Evolutionary conservation across 2,113 vertebrate genomes (phyloP), one percentile per base, ranked within the genome.

Genomic region (Actinemys pallida): DNA sequence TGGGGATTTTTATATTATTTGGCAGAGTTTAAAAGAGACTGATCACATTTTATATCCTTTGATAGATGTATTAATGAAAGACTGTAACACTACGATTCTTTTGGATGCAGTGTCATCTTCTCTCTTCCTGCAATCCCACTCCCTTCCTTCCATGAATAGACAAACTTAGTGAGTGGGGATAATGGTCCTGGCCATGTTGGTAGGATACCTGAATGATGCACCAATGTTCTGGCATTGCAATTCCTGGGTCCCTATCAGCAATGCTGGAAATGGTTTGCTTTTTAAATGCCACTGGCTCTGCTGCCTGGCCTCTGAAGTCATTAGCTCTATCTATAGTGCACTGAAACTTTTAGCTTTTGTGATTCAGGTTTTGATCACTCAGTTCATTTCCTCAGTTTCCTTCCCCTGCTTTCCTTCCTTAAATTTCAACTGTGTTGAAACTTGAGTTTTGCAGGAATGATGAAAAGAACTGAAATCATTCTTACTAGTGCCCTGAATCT

Each of bases 1-100:
- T 83, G 42, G 11, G 76, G 50, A 87, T 75, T 69, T 72, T 84
- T 52, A 0, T 75, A 39, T 91, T 85, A 86, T 25, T 83, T 80
- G 83, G 54, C 83, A 79, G 27, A 75, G 35, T 16, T 92, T 93
- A 87, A 47, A 42, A 27, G 54, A 84, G 92, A 5, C 75, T 91
- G 72, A 81, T 92, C 47, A 50, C 50, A 31, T 94, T 94, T 93
- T 56, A 53, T 91, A 53, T 80, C n/a, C 47, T 94, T 93, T 95
- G 79, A 27, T 47, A 25, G 45, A 29, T 14, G 25, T 27, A 47
- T 47, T 27, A 47, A 47, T 47, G 45, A 47, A 27, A 89, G 49
- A 62, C 11, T 31, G 57, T 91, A 83, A 85, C 92, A 84, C 2
- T 27, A 11, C 50, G 89, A 31, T 13, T 89, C 42, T 93, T 83